Base-by-base conservation (phyloP, 2,113 vertebrate genomes). In the Gobio gobio region DNA sequence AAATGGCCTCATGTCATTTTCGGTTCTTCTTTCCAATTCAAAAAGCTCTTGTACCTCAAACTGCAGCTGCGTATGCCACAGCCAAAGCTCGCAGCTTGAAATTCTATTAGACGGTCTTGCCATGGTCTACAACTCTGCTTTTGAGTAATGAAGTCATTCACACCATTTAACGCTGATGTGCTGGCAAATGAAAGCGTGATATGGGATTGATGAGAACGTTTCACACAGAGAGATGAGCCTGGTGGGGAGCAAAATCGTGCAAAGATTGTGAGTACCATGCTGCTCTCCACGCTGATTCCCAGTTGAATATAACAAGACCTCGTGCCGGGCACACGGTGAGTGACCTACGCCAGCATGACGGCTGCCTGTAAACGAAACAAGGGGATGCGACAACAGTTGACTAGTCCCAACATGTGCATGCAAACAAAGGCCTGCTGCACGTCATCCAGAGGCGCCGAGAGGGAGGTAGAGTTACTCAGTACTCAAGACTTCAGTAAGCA, bases 321-420 rank as follows among this genome's bases (percentile, higher is more conserved):
- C 87, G 83, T 86, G 90, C 51, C 10, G 1, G 36, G 73, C 40
- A 73, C 59, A 49, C 16, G 16, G 16, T 43, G 20, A 56, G 56
- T 59, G 83, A 85, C 59, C 66, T 78, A 85, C 86, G 83, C 90
- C 90, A 89, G 90, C 91, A 85, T 87, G 78, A 89, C 86, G 87
- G 7, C 89, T 88, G 89, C 85, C 86, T 87, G 86, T 84, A 90
- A 88, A 92, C 90, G 88, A 89, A 88, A 90, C 88, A 79, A 0
- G 58, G 86, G 80, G 87, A 87, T 90, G 94, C 91, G 90, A 93
- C 91, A 94, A 91, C 93, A 91, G 91, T 92, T 89, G 90, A 90
- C 87, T 91, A 92, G 93, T 94, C 90, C 91, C 70, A 47, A 83
- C 87, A 86, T 90, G 91, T 89, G 85, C 87, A 89, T 18, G 5